A percentile compares a stretch with the other conserved stretches of the same genome.
These are phyloP conservation scores for Hylaea fasciaria DNA, from an alignment of 2,888 invertebrate species.

Conservation along the genomic window DNA sequence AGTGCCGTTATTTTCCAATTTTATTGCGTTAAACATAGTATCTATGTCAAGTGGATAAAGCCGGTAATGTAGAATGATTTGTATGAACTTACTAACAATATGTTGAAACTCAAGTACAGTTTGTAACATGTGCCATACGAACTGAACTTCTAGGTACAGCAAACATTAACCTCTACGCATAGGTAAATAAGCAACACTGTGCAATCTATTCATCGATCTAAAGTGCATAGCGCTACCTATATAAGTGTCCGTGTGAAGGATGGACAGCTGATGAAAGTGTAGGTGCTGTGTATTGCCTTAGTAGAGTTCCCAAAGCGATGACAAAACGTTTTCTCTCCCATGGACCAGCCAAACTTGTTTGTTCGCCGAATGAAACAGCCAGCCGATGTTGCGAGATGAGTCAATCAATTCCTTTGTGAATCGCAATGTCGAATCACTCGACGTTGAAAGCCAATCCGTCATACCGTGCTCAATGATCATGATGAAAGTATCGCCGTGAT, in stretches of 20 bases:
- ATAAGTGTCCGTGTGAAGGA: constrained; percentile 56
- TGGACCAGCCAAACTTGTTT: constrained; percentile 1
- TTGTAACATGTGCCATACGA: background rate
- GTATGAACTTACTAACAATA: background rate
- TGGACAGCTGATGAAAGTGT: constrained; percentile 74
- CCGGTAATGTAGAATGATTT: background rate
- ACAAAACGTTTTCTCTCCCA: constrained; percentile 61
- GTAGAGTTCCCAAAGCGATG: constrained; percentile 72
- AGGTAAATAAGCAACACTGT: constrained; percentile 53
- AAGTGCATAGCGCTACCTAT: constrained; percentile 68
- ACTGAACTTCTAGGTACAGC: constrained; percentile 5
- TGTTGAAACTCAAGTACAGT: constrained; percentile 1
- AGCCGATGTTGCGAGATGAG: constrained; percentile 10
- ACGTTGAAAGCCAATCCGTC: constrained; percentile 57
- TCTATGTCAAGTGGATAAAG: constrained; percentile 2
- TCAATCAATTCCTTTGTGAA: constrained; percentile 2
- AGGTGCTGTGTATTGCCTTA: constrained; percentile 80
- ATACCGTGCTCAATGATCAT: constrained; percentile 57
- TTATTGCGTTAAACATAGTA: background rate
- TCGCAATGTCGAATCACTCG: constrained; percentile 36
- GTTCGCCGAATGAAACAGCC: too few relatives aligned
- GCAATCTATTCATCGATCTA: constrained; percentile 70
- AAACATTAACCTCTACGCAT: constrained; percentile 31
- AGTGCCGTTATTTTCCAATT: background rate
- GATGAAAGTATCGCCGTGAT: constrained; percentile 61